These are phyloP conservation scores for Rhincodon typus DNA, from an alignment of 2,797 vertebrate species.

Conservation along the genomic window DNA sequence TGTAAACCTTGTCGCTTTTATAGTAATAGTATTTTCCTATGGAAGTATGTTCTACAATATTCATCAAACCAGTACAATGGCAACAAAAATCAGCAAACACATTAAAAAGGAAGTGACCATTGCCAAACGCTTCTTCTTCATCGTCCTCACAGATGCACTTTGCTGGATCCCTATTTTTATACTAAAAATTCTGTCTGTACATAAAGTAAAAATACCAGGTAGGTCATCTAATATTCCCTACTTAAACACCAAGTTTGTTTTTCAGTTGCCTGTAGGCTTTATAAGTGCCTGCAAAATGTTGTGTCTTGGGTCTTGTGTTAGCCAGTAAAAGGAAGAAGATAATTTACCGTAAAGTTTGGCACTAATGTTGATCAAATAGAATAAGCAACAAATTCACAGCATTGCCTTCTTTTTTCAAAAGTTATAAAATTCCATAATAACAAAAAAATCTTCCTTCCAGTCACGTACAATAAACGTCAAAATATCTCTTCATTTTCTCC, in stretches of 20 bases:
- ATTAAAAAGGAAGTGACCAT: conserved; percentile 91
- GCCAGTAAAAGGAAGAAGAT: neutral
- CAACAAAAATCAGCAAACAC: conserved; percentile 84
- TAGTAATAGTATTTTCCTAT: conserved; percentile 92
- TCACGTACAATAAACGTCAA: neutral
- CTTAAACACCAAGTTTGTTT: neutral
- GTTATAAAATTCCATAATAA: neutral
- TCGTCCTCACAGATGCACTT: conserved; percentile 90
- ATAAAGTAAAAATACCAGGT: conserved; percentile 95
- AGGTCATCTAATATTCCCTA: conserved; percentile 43
- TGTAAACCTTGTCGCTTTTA: conserved; percentile 87
- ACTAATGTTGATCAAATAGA: neutral
- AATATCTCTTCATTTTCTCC: neutral
- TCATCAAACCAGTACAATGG: conserved; percentile 78
- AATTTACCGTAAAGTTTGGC: neutral
- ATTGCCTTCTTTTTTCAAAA: neutral
- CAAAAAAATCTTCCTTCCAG: neutral
- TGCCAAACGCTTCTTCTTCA: conserved; percentile 94
- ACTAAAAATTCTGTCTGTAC: conserved; percentile 87
- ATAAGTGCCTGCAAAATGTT: neutral
- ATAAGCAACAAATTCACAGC: neutral
- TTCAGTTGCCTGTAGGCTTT: neutral
- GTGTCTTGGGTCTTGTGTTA: neutral
- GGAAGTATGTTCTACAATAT: conserved; percentile 97
- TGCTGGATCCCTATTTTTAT: conserved; percentile 98